Evolutionary conservation across 1,140 invertebrate genomes (phyloP), one percentile per base, ranked within the genome.

Genomic region (Medauroidea extradentata): DNA sequence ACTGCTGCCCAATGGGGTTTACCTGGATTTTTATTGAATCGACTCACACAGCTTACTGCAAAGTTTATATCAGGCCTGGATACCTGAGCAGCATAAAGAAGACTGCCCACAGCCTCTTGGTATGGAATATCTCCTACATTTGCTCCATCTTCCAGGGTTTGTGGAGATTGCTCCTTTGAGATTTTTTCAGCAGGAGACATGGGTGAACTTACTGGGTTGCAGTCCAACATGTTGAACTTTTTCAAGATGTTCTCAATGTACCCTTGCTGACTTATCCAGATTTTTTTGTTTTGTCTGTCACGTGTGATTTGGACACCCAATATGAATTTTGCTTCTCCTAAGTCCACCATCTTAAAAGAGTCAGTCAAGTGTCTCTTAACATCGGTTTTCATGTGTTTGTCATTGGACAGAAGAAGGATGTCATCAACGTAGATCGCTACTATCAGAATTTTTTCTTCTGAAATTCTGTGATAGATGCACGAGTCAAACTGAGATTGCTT

Each of bases 61-160:
- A 64, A 78, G 8, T 69, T 46, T 24, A 79, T 71, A 64, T 79
- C 73, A 53, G 75, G 76, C 50, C 77, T 49, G 8, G 71, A 70
- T 7, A 53, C 55, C 13, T 60, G 53, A 27, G 69, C 50, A 7
- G 75, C 25, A 68, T 71, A 76, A 50, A 78, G 53, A n/a, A 79
- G 61, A 29, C 46, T 56, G 21, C 74, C 72, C 42, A 78, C 66
- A 14, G 70, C 65, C 63, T 75, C 54, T 61, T 69, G 63, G 64
- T 72, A 77, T 39, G 57, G 53, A 21, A 66, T 41, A n/a, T 59
- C 34, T 56, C 23, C 16, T 25, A 23, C 59, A 52, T 18, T 29
- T 21, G 39, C 25, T 39, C 52, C 48, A 52, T 48, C 49, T 39
- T 27, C 57, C 34, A 61, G 59, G 57, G 54, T 60, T 18, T 62